phyloP scores from a whole-genome alignment of 1,140 invertebrate genomes.

The Doryteuthis pealeii region DNA sequence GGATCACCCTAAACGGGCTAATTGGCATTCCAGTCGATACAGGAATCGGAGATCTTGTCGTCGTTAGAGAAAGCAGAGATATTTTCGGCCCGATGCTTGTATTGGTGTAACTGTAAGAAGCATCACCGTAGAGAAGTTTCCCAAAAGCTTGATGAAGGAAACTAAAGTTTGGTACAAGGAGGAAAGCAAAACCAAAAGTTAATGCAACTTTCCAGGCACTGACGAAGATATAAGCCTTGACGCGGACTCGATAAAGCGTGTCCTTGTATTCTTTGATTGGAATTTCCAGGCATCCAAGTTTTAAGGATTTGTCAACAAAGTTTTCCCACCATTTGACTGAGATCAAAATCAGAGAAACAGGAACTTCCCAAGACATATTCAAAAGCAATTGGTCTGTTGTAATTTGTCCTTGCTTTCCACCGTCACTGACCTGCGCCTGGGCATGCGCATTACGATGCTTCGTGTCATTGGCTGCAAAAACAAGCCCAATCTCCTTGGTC shows the following conservation, averaged over 20 bases:
- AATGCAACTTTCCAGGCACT: conserved; percentile 42
- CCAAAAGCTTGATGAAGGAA: conserved; percentile 31
- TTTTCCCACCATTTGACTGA: conserved; percentile 98
- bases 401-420: neutral
- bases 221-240: conserved; percentile 39
- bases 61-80: conserved; percentile 5
- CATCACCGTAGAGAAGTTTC: conserved; percentile 22
- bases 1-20: neutral
- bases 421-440: neutral
- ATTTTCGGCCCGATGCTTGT: conserved; percentile 17
- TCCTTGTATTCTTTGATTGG: conserved; percentile 36
- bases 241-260: conserved; percentile 27
- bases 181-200: conserved; percentile 42
- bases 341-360: conserved; percentile 79
- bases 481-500: too few relatives aligned
- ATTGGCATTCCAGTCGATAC: neutral
- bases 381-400: conserved; percentile 18
- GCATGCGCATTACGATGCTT: neutral
- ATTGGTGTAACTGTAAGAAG: conserved; percentile 26
- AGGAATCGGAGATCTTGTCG: neutral
- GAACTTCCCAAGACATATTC: conserved; percentile 76
- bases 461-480: neutral
- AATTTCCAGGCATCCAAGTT: conserved; percentile 33
- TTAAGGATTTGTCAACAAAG: conserved; percentile 73
- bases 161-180: conserved; percentile 32